phyloP scores from a whole-genome alignment of 2,113 vertebrate species.

The Halcyon malimbica region DNA sequence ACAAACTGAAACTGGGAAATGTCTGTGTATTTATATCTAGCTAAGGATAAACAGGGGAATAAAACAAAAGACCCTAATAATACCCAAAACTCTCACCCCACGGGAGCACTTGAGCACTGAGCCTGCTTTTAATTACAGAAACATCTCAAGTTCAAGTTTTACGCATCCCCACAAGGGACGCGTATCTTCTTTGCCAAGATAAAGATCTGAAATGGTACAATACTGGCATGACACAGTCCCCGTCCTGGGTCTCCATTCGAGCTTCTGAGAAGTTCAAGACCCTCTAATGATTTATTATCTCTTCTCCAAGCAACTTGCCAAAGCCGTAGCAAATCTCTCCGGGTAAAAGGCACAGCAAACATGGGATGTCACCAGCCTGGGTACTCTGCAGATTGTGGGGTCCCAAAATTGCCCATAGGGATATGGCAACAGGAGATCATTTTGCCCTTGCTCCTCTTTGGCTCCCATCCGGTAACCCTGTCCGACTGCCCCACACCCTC shows the following conservation, averaged over 20 bases:
- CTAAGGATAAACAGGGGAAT: slow-evolving; percentile 17
- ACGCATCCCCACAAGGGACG: not conserved
- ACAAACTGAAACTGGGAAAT: not conserved
- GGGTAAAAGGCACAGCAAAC: not conserved
- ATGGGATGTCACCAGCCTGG: not conserved
- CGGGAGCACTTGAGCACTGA: slow-evolving; percentile 12
- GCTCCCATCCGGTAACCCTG: not conserved
- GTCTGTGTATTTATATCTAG: slow-evolving; percentile 35
- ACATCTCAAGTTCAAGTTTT: slow-evolving; percentile 1
- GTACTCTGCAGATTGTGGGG: fast-evolving
- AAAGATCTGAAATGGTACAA: slow-evolving; percentile 40
- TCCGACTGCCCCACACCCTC: not conserved
- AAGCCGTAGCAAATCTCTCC: fast-evolving
- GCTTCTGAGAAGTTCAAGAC: not conserved
- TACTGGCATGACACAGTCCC: not conserved
- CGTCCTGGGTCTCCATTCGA: not conserved
- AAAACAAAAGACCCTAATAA: slow-evolving; percentile 34
- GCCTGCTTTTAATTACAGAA: slow-evolving; percentile 35
- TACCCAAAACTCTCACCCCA: slow-evolving; percentile 47
- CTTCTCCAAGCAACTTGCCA: not conserved
- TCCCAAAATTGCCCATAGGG: fast-evolving
- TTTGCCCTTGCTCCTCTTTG: not conserved
- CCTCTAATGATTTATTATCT: not conserved
- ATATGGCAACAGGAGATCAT: fast-evolving
- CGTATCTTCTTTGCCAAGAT: slow-evolving; percentile 19